Percentiles rank a stretch among this genome's conserved stretches.
Conservation (phyloP, 1,140 invertebrate species). For the Orius insidiosus region DNA sequence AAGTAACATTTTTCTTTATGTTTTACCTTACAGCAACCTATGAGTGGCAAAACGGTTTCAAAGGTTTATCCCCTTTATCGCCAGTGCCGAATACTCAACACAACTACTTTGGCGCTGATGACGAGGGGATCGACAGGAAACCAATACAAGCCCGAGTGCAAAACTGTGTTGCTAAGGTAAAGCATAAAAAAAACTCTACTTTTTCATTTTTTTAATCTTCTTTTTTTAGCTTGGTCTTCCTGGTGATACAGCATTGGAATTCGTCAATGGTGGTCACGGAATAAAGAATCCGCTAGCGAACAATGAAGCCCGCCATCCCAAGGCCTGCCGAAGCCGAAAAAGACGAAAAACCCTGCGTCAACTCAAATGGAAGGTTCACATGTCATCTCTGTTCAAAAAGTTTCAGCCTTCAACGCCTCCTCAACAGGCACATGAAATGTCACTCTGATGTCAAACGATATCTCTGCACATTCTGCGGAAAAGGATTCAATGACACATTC, state of each 20-base stretch:
- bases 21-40: not conserved
- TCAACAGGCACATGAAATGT: constrained; percentile 98
- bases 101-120: constrained; percentile 5
- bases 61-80: constrained; percentile 1
- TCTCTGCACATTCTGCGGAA: constrained; percentile 96
- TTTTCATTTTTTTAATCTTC: constrained; percentile 10
- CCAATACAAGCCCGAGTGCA: not conserved
- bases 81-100: not conserved
- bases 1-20: not conserved
- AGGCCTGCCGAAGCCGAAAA: constrained; percentile 33
- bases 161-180: constrained; percentile 3
- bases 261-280: constrained; percentile 96
- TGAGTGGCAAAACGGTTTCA: constrained; percentile 5
- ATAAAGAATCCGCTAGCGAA: constrained; percentile 93
- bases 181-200: not conserved
- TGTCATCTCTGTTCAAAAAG: constrained; percentile 86
- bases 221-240: constrained; percentile 63
- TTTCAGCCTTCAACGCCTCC: constrained; percentile 83
- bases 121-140: not conserved
- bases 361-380: constrained; percentile 40
- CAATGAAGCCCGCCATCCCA: constrained; percentile 35
- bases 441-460: constrained; percentile 98
- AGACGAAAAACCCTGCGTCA: constrained; percentile 30
- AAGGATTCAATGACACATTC: constrained; percentile 99
- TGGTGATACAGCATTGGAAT: constrained; percentile 75